These are phyloP conservation scores for Ceratitis capitata DNA, from an alignment of 1,140 invertebrate species.

Conservation along the genomic window DNA sequence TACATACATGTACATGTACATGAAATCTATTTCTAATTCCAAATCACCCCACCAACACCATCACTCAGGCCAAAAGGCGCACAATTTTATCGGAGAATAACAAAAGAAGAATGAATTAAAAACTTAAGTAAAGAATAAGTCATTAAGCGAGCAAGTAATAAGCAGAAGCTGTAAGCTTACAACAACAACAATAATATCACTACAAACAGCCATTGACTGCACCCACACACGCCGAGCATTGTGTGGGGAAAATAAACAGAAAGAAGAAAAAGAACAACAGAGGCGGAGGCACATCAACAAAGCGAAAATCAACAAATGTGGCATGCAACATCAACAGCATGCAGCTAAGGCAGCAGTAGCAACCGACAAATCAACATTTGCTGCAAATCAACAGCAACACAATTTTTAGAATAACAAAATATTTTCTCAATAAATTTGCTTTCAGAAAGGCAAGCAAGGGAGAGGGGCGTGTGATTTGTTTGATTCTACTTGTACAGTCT, in stretches of 20 bases:
- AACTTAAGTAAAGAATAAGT: slow-evolving; percentile 1
- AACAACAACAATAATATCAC: neutral
- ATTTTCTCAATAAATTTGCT: slow-evolving; percentile 24
- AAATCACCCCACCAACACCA: neutral
- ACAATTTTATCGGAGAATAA: neutral
- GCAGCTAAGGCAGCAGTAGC: neutral
- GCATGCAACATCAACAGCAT: neutral
- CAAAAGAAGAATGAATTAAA: slow-evolving; percentile 25
- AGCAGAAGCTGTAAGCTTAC: too few relatives aligned
- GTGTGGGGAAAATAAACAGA: neutral
- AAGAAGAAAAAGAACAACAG: neutral
- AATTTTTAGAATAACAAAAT: slow-evolving; percentile 23
- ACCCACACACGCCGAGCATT: neutral
- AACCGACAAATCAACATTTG: slow-evolving; percentile 22
- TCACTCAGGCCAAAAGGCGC: neutral
- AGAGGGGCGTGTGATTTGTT: neutral
- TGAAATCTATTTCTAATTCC: neutral
- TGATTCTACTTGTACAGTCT: too few relatives aligned
- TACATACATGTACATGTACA: neutral
- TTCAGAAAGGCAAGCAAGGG: neutral
- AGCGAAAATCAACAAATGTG: slow-evolving; percentile 21
- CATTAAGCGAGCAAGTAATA: slow-evolving; percentile 26
- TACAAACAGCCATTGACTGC: neutral
- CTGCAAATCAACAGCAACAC: neutral
- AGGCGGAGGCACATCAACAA: neutral